Evolutionary conservation across 2,113 vertebrate species (phyloP), one percentile per base, ranked within the genome.

Genomic region (Chamaea fasciata): DNA sequence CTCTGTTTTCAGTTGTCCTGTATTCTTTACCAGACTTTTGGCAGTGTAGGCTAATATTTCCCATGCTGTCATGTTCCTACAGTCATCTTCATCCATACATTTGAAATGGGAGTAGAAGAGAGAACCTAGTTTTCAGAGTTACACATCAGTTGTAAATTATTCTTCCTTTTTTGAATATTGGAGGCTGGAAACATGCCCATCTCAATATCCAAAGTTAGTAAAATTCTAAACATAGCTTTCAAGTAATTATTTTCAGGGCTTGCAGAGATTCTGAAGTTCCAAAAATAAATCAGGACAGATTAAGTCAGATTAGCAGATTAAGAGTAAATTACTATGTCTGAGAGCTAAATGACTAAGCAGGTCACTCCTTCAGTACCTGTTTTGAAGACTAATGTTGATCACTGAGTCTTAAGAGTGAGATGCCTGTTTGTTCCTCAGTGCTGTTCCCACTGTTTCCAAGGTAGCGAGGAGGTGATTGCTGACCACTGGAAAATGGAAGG

Each of bases 271-370:
- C 52, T 62, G 37, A 67, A 77, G 35, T 59, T 87, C 42, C 75
- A 93, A 69, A 94, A 52, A 17, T 67, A 79, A 88, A 79, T 56
- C 31, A 33, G 33, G 79, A 75, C 44, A 68, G 56, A 70, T 75
- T 44, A 82, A 67, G 13, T 84, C 60, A 85, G 10, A 42, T 67
- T 41, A 80, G 17, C 23, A 91, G 50, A 62, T 86, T 59, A 69
- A 60, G 12, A 68, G 31, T 69, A 74, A 77, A 75, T 83, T 67
- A 55, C n/a, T 49, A 4, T 53, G 28, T 73, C 33, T 74, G 64
- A 89, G 37, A 82, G 33, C 33, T 79, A 74, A 75, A 52, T 78
- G 52, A 50, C 47, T 55, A 74, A 84, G 56, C 39, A 85, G 47
- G 53, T 79, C 27, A 17, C 13, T 71, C 49, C 49, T 83, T 55